Evolutionary conservation across 92 coral and sea anemone species (phyloP).

Genomic region (Paramuricea clavata): DNA sequence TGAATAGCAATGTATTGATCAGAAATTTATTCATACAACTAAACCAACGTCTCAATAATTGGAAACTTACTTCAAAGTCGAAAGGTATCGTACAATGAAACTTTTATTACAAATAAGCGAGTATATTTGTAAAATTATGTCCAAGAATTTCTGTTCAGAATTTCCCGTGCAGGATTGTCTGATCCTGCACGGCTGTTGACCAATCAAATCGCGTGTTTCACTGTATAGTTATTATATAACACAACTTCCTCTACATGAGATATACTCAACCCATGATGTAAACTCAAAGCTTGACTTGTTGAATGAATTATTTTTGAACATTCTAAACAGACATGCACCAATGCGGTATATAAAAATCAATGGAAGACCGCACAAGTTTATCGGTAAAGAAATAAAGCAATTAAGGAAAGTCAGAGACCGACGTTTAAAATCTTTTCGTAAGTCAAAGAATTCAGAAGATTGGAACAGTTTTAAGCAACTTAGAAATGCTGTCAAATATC

Average conservation of each 20-base stretch:
- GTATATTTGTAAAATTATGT: no score
- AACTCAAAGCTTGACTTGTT: constrained; percentile 57
- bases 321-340: constrained; percentile 42
- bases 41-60: no score
- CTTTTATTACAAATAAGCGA: no score
- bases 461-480: constrained; percentile 16
- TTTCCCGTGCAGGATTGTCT: no score
- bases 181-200: no score
- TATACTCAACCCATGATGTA: constrained; percentile 47
- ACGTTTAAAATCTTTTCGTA: background rate
- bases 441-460: constrained; percentile 1
- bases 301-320: constrained; percentile 27
- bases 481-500: constrained; percentile 44
- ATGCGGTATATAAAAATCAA: constrained; percentile 30
- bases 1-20: no score
- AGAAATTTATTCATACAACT: no score
- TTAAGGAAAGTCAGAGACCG: constrained; percentile 29
- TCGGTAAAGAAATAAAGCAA: constrained; percentile 33
- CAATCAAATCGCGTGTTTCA: no score
- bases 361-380: constrained; percentile 42
- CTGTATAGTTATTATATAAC: no score
- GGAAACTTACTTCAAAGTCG: no score
- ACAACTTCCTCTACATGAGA: constrained; percentile 44
- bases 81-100: no score
- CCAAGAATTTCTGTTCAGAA: no score